These are phyloP conservation scores for Timandra comae DNA, from an alignment of 2,888 invertebrate species.

Conservation along the genomic window DNA sequence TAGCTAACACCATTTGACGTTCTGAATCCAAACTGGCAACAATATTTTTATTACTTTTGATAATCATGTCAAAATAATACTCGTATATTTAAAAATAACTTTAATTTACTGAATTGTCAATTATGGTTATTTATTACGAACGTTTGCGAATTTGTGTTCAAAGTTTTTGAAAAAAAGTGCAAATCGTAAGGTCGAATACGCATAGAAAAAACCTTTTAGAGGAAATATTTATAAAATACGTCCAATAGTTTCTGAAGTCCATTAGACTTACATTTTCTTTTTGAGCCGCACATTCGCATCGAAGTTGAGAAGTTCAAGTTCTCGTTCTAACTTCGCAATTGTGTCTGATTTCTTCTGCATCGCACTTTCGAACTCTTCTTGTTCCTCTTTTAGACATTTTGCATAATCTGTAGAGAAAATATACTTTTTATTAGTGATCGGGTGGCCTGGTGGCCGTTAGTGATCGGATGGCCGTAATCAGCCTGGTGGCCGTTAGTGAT, in stretches of 20 bases:
- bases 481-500: too few relatives aligned
- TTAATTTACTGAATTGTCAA: too few relatives aligned
- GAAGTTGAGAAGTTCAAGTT: slow-evolving; percentile 26
- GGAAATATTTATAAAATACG: too few relatives aligned
- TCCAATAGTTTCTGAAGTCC: too few relatives aligned
- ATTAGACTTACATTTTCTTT: slow-evolving; percentile 45
- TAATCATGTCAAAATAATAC: neutral
- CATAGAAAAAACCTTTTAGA: too few relatives aligned
- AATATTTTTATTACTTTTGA: neutral
- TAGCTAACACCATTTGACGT: slow-evolving; percentile 68
- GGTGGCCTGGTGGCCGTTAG: too few relatives aligned
- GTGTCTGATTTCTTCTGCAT: slow-evolving; percentile 39
- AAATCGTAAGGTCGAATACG: too few relatives aligned
- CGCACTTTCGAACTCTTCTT: slow-evolving; percentile 35
- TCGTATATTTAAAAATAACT: neutral
- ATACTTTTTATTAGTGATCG: too few relatives aligned
- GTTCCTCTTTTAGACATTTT: slow-evolving; percentile 39
- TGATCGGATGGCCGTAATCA: too few relatives aligned
- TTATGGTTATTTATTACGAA: neutral
- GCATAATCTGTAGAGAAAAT: slow-evolving; percentile 45
- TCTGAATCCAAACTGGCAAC: slow-evolving; percentile 58
- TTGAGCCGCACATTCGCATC: slow-evolving; percentile 33
- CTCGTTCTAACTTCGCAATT: slow-evolving; percentile 40
- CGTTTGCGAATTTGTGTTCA: neutral
- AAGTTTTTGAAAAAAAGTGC: too few relatives aligned